Evolutionary conservation across 2,888 invertebrate species (phyloP).

Genomic region (Smittia aterrima): DNA sequence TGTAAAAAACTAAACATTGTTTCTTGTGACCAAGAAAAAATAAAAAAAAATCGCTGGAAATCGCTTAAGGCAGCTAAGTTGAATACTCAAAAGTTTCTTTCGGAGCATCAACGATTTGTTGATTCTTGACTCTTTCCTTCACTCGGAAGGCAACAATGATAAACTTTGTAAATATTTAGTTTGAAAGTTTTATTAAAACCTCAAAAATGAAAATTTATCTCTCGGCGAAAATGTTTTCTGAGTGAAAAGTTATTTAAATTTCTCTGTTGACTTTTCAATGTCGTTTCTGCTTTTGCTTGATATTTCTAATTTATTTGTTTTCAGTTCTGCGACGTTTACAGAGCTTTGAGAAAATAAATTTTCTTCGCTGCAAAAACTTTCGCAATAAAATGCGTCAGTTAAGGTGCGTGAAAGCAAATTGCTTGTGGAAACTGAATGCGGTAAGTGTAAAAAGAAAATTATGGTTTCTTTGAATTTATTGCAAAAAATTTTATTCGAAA

Average conservation of each 20-base stretch:
- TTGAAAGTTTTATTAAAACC: background rate
- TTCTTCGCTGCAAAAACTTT: no score
- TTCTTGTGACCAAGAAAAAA: background rate
- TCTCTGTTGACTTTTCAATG: conserved; percentile 3
- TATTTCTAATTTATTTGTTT: background rate
- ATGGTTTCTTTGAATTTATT: no score
- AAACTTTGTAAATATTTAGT: background rate
- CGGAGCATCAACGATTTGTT: no score
- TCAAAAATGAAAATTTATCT: background rate
- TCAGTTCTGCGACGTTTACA: background rate
- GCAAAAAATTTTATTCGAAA: no score
- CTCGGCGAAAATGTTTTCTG: background rate
- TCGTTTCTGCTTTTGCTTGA: background rate
- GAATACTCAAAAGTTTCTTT: background rate
- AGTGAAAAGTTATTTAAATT: background rate
- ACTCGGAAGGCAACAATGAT: background rate
- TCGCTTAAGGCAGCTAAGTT: background rate
- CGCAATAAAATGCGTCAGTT: no score
- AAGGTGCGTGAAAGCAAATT: no score
- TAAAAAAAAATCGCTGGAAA: no score
- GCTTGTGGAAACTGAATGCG: no score
- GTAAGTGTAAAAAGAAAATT: no score
- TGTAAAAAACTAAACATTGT: background rate
- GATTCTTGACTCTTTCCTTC: background rate
- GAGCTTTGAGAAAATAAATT: no score